phyloP scores from a whole-genome alignment of 2,113 vertebrate species.

The Ahaetulla prasina region DNA sequence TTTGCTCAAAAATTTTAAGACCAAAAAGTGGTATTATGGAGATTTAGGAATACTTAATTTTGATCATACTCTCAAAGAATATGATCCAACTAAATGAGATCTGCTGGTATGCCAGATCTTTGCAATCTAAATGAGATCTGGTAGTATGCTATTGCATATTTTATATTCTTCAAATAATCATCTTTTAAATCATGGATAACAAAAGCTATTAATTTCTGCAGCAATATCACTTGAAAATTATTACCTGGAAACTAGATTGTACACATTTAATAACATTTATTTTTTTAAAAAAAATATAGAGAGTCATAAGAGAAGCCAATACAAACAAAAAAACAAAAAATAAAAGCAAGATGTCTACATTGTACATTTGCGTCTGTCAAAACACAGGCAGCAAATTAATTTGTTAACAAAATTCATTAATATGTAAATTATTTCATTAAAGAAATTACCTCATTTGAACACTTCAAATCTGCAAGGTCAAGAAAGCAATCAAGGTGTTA shows the following conservation, averaged over 20 bases:
- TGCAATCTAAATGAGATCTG: background rate
- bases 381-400: background rate
- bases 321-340: background rate
- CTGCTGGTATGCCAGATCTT: constrained; percentile 7
- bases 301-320: background rate
- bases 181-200: constrained; percentile 8
- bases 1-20: background rate
- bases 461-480: background rate
- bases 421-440: constrained; percentile 22
- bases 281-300: background rate
- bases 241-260: constrained; percentile 17
- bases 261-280: background rate
- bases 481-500: background rate
- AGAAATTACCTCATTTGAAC: background rate
- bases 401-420: background rate
- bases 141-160: constrained; percentile 5
- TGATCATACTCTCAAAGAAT: background rate
- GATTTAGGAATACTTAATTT: background rate
- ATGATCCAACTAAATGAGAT: background rate
- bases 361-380: constrained; percentile 30
- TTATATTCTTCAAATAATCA: constrained; percentile 22
- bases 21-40: background rate
- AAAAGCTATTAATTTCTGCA: constrained; percentile 20
- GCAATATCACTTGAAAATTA: constrained; percentile 33
- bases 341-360: background rate